Evolutionary conservation across 2,113 vertebrate genomes (phyloP), one percentile per base, ranked within the genome.

Genomic region (Sapajus apella): DNA sequence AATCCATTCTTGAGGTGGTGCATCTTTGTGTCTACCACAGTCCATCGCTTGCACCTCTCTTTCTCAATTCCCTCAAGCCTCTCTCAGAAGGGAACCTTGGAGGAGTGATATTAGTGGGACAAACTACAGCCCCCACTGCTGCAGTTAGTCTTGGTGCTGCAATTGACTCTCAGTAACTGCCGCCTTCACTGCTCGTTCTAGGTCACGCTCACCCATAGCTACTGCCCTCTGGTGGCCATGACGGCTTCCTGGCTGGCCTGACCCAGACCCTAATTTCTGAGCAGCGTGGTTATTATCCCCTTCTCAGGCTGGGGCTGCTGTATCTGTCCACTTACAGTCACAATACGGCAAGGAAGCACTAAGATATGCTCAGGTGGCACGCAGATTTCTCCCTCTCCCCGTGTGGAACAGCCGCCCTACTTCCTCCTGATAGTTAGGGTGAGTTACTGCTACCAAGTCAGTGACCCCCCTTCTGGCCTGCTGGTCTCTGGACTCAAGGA

Each of bases 221-320:
- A 87, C 83, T 80, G 84, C 87, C 92, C 76, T 96, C 90, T 95
- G 52, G 87, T 94, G 95, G 94, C 58, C 43, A 70, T 64, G 25
- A 16, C 75, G 50, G 35, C 75, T 97, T 87, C 66, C 52, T 89
- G 40, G 58, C 6, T 66, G 52, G 30, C 45, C 73, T 94, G 75
- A 90, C 45, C 8, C 55, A 73, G n/a, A 43, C 43, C 25, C 16
- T 90, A n/a, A 30, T 47, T 77, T 47, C 7, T 45, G 32, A 91
- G 35, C 50, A 9, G 7, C 32, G 56, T 81, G 87, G n/a, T 94
- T 32, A 25, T 76, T 25, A 87, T 35, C 35, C 72, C 56, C 45
- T 88, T 79, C 72, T 82, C 27, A 55, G 47, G 12, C 58, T 79
- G 45, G 37, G 56, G 50, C 40, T 95, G 68, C n/a, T 56, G 14